A percentile compares a stretch with the other conserved stretches of the same genome.
These are phyloP conservation scores for Cotesia typhae DNA, from an alignment of 1,140 invertebrate species.

Conservation along the genomic window DNA sequence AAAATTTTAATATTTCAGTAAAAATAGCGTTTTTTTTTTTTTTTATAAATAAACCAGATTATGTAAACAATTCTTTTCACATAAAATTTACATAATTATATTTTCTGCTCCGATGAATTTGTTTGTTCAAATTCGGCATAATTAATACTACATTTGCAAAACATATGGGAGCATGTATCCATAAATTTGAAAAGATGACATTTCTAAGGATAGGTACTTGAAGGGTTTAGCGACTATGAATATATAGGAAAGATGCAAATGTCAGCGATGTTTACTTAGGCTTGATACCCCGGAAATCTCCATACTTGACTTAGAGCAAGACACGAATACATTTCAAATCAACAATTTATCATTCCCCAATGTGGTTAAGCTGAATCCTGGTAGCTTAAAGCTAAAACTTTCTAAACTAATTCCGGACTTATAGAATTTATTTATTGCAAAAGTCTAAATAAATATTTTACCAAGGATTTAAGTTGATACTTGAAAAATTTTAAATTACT, in stretches of 20 bases:
- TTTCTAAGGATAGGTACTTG: constrained; percentile 16
- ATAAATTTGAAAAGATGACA: neutral
- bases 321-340: neutral
- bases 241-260: constrained; percentile 56
- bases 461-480: neutral
- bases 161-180: constrained; percentile 10
- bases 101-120: neutral
- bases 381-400: neutral
- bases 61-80: too few relatives aligned
- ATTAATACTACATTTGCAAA: neutral
- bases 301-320: constrained; percentile 42
- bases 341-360: neutral
- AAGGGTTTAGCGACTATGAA: constrained; percentile 56
- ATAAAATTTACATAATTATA: too few relatives aligned
- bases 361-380: neutral
- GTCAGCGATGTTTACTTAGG: constrained; percentile 46
- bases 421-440: neutral
- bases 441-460: neutral
- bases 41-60: too few relatives aligned
- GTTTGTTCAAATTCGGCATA: too few relatives aligned
- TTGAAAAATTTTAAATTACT: constrained; percentile 10
- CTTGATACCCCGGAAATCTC: constrained; percentile 48
- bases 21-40: too few relatives aligned
- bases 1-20: too few relatives aligned
- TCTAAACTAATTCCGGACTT: neutral